A percentile compares a stretch with the other conserved stretches of the same genome.
phyloP scores from a whole-genome alignment of 1,140 invertebrate species.

The Maniola jurtina region DNA sequence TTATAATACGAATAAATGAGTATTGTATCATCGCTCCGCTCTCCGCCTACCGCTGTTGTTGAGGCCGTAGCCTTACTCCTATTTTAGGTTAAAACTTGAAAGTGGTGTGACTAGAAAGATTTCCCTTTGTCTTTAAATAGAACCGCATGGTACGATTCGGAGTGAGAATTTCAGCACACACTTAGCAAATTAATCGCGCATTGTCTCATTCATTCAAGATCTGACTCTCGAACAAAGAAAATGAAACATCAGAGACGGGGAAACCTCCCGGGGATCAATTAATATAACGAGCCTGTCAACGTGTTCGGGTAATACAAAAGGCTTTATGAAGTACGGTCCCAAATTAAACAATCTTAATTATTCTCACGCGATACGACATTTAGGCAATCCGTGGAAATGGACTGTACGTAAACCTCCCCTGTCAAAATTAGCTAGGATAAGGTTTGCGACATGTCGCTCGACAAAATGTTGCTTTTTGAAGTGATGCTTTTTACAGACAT shows the following conservation, averaged over 20 bases:
- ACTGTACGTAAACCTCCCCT: background rate
- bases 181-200: background rate
- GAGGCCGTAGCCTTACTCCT: no score
- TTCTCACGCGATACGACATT: slow-evolving; percentile 3
- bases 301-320: slow-evolving; percentile 4
- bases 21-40: no score
- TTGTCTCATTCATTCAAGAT: slow-evolving; percentile 5
- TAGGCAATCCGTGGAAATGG: background rate
- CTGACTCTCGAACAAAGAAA: slow-evolving; percentile 3
- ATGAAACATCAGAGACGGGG: slow-evolving; percentile 1
- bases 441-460: background rate
- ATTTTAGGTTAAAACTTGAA: no score
- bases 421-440: background rate
- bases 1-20: no score
- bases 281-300: slow-evolving; percentile 4
- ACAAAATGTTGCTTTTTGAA: background rate
- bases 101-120: no score
- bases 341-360: slow-evolving; percentile 11
- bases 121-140: background rate
- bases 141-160: background rate
- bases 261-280: slow-evolving; percentile 7
- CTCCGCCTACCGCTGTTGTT: no score
- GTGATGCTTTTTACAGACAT: no score
- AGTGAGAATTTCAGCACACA: background rate
- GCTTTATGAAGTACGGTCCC: slow-evolving; percentile 4